Percentiles rank a stretch among this genome's conserved stretches.
phyloP scores from a whole-genome alignment of 1,140 invertebrate genomes.

The Cepaea nemoralis region DNA sequence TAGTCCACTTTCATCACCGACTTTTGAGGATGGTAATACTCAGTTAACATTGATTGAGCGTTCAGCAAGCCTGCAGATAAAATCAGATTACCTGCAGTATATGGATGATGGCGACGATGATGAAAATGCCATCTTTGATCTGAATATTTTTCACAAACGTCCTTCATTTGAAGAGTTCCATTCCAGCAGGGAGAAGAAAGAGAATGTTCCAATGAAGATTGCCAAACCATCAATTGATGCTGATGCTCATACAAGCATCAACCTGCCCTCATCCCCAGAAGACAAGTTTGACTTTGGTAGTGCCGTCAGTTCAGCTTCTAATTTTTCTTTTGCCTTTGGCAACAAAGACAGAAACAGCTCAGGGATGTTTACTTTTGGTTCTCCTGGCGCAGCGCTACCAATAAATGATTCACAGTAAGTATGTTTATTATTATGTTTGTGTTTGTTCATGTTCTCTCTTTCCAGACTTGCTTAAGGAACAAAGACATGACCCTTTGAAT shows the following conservation, averaged over 20 bases:
- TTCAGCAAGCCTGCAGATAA: conserved; percentile 52
- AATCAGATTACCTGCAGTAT: conserved; percentile 46
- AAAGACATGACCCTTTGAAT: too few species aligned
- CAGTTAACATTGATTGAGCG: conserved; percentile 58
- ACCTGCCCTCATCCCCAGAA: conserved; percentile 44
- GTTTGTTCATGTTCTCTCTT: too few species aligned
- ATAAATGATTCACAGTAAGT: conserved; percentile 31
- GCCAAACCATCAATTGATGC: conserved; percentile 47
- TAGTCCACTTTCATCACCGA: conserved; percentile 40
- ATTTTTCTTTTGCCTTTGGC: conserved; percentile 39
- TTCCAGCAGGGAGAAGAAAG: conserved; percentile 43
- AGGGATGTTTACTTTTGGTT: conserved; percentile 29
- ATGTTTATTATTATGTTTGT: not conserved
- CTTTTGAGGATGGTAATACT: conserved; percentile 54
- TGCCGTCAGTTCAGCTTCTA: conserved; percentile 45
- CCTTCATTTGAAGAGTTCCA: conserved; percentile 44
- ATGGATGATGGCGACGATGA: conserved; percentile 38
- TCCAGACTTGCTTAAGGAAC: too few species aligned
- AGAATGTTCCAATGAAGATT: conserved; percentile 50
- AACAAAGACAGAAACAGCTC: conserved; percentile 34
- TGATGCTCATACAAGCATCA: conserved; percentile 48
- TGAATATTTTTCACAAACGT: conserved; percentile 36
- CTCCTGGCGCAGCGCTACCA: not conserved
- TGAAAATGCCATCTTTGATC: conserved; percentile 47
- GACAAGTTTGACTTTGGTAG: conserved; percentile 44